Percentiles rank a stretch among this genome's conserved stretches.
Conservation (phyloP, 37 sponge, comb jelly and placozoan species). For the Hexactinellida sp. region DNA sequence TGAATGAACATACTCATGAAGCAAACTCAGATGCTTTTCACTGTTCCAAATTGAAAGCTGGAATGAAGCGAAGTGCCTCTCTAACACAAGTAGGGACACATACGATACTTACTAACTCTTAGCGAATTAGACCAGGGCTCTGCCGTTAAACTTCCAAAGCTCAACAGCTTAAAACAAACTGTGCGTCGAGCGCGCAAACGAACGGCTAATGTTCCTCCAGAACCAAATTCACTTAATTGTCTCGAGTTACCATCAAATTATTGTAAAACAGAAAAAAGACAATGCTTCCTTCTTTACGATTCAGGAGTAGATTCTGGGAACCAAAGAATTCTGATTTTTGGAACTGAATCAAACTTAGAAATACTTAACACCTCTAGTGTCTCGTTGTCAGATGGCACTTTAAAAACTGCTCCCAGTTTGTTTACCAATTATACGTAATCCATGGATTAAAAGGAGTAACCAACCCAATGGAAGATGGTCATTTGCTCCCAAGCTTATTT, state of each 20-base stretch:
- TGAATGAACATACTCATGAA: neutral
- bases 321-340: neutral
- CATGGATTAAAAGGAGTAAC: neutral
- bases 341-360: neutral
- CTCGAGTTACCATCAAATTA: neutral
- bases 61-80: no score
- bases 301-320: neutral
- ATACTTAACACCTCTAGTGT: neutral
- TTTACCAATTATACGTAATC: neutral
- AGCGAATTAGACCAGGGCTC: neutral
- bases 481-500: slow-evolving; percentile 10
- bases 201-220: neutral
- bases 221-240: neutral
- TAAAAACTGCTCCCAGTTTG: neutral
- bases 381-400: neutral
- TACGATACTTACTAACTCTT: no score
- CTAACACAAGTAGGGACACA: no score
- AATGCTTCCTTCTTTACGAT: no score
- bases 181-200: neutral
- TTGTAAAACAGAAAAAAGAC: neutral
- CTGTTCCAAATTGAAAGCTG: neutral
- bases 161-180: slow-evolving; percentile 17
- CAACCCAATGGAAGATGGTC: neutral
- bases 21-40: neutral
- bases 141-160: neutral